A percentile compares a stretch with the other conserved stretches of the same genome.
These are phyloP conservation scores for Theodoxus fluviatilis DNA, from an alignment of 2,888 invertebrate genomes.

Conservation along the genomic window DNA sequence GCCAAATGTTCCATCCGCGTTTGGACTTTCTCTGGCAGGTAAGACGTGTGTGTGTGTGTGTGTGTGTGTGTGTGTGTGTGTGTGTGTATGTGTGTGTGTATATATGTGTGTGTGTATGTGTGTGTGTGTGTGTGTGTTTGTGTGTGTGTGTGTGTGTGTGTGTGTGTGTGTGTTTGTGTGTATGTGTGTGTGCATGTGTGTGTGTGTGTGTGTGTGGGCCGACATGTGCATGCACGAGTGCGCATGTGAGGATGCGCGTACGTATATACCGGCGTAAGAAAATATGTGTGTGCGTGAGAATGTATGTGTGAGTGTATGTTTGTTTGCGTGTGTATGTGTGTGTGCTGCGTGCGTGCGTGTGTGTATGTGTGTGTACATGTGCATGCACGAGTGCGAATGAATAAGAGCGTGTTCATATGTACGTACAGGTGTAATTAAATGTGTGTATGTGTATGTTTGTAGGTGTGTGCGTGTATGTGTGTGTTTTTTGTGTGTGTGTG, in stretches of 20 bases:
- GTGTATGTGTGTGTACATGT: constrained; percentile 1
- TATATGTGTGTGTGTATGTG: no score
- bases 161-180: constrained; percentile 18
- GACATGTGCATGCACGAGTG: not conserved
- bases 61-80: no score
- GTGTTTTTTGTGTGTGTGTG: no score
- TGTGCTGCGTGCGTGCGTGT: not conserved
- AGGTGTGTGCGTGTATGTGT: no score
- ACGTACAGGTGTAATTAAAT: no score
- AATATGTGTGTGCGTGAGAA: not conserved
- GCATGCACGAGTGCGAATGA: not conserved
- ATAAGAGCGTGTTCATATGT: no score
- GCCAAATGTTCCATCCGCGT: constrained; percentile 74
- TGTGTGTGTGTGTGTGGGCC: not conserved
- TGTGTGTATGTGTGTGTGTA: no score
- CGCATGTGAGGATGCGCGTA: not conserved
- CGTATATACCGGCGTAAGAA: not conserved
- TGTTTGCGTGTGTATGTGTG: constrained; percentile 10
- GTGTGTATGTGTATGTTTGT: no score
- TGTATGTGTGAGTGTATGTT: constrained; percentile 14
- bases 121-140: constrained; percentile 16
- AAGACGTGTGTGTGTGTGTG: no score
- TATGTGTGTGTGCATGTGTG: constrained; percentile 15
- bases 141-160: constrained; percentile 14
- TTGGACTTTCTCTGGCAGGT: constrained; percentile 55